Conservation (phyloP, 2,888 invertebrate species). For the Alitta virens region DNA sequence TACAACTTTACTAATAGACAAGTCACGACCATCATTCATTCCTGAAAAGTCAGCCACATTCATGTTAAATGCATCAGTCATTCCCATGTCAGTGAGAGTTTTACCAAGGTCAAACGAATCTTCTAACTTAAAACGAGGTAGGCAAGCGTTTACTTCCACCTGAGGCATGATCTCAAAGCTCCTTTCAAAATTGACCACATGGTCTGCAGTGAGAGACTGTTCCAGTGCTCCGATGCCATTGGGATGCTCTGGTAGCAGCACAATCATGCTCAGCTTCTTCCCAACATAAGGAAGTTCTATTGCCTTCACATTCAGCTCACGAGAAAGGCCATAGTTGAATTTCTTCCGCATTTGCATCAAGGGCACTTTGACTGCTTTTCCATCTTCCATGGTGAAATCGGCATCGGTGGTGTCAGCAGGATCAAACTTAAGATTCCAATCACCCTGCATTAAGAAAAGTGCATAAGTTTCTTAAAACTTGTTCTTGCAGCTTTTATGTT, state of each 20-base stretch:
- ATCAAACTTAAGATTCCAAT: too few relatives aligned
- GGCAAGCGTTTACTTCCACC: not conserved
- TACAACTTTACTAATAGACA: conserved; percentile 38
- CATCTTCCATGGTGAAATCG: too few relatives aligned
- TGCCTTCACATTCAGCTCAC: conserved; percentile 71
- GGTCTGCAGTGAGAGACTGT: not conserved
- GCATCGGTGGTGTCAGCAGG: too few relatives aligned
- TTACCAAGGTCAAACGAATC: conserved; percentile 29
- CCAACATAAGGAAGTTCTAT: conserved; percentile 70
- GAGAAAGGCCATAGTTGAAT: conserved; percentile 59
- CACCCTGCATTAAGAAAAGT: too few relatives aligned
- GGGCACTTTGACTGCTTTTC: too few relatives aligned
- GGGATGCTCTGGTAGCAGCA: conserved; percentile 37
- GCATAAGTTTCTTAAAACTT: too few relatives aligned
- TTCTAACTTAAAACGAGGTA: not conserved
- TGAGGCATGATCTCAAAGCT: not conserved
- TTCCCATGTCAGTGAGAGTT: conserved; percentile 36
- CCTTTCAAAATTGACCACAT: not conserved
- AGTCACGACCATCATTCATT: conserved; percentile 32
- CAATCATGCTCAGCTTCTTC: conserved; percentile 39
- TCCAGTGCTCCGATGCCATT: not conserved
- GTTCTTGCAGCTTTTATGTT: too few relatives aligned
- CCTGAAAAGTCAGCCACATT: conserved; percentile 42
- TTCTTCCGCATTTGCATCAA: too few relatives aligned
- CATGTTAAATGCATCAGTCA: conserved; percentile 36